Conservation (phyloP, 2,888 invertebrate genomes). For the Trichacis sp. region DNA sequence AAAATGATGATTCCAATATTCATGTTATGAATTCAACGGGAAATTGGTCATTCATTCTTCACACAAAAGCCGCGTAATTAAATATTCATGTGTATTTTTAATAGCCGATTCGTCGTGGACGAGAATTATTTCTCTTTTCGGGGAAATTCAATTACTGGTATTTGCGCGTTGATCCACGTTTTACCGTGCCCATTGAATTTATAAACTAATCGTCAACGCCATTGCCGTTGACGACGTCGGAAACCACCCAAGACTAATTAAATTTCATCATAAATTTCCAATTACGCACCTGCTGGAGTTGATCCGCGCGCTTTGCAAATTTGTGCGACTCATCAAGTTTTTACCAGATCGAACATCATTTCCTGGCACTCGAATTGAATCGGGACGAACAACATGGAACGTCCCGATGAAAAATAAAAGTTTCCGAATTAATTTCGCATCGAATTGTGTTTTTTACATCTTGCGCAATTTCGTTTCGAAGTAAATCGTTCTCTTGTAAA, state of each 20-base stretch:
- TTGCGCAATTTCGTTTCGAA: neutral
- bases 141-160: constrained; percentile 50
- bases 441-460: neutral
- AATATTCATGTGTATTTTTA: constrained; percentile 38
- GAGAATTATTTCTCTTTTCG: constrained; percentile 38
- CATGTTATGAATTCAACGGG: no score
- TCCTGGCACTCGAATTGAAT: neutral
- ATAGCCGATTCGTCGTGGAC: constrained; percentile 23
- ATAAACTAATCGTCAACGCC: constrained; percentile 29
- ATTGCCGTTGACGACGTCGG: constrained; percentile 27
- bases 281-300: neutral
- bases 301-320: neutral
- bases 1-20: no score
- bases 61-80: no score
- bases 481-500: neutral
- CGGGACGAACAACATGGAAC: neutral
- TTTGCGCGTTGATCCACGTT: constrained; percentile 38
- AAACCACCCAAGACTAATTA: constrained; percentile 35
- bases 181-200: constrained; percentile 33
- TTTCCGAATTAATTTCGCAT: neutral
- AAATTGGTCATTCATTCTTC: no score
- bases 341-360: neutral
- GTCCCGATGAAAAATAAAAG: no score
- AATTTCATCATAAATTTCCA: constrained; percentile 22
- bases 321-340: neutral